A percentile compares a stretch with the other conserved stretches of the same genome.
Evolutionary conservation across 2,888 invertebrate genomes (phyloP).

Genomic region (Notodonta dromedarius): DNA sequence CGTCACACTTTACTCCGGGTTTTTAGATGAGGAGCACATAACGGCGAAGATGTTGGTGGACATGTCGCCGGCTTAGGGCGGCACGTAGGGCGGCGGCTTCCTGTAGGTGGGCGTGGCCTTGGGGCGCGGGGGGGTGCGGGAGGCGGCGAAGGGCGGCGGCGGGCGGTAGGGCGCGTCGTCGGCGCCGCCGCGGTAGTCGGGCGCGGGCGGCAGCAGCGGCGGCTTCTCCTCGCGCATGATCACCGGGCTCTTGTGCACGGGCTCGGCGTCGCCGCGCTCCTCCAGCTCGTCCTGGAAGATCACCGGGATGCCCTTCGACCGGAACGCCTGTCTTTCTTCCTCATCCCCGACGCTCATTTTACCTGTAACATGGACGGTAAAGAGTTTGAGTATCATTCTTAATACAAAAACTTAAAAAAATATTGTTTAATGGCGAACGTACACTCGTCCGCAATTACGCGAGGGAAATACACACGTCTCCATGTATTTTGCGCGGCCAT

Average conservation of each 20-base stretch:
- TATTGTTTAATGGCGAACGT: too few species aligned
- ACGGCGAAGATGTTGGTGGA: not conserved
- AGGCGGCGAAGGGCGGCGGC: constrained; percentile 92
- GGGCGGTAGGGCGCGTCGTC: constrained; percentile 93
- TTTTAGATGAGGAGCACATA: not conserved
- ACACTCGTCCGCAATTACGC: too few species aligned
- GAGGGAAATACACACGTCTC: too few species aligned
- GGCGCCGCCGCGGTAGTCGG: constrained; percentile 85
- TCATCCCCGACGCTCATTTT: constrained; percentile 88
- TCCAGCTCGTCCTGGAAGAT: constrained; percentile 99
- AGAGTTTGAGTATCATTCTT: too few species aligned
- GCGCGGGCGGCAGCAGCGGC: constrained; percentile 91
- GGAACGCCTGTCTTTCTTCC: constrained; percentile 92
- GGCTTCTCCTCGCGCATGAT: constrained; percentile 98
- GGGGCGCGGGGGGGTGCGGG: constrained; percentile 90
- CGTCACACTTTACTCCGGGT: not conserved
- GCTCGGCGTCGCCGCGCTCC: constrained; percentile 94
- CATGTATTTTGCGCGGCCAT: too few species aligned
- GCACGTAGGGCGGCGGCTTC: constrained; percentile 98
- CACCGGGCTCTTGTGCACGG: constrained; percentile 95
- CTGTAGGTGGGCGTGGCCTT: constrained; percentile 96
- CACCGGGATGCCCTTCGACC: constrained; percentile 95
- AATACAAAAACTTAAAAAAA: too few species aligned
- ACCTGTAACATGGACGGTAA: constrained; percentile 75
- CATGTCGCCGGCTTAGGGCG: constrained; percentile 88